Evolutionary conservation across 2,888 invertebrate species (phyloP), one percentile per base, ranked within the genome.

Genomic region (Lissocephala sabroskyi): DNA sequence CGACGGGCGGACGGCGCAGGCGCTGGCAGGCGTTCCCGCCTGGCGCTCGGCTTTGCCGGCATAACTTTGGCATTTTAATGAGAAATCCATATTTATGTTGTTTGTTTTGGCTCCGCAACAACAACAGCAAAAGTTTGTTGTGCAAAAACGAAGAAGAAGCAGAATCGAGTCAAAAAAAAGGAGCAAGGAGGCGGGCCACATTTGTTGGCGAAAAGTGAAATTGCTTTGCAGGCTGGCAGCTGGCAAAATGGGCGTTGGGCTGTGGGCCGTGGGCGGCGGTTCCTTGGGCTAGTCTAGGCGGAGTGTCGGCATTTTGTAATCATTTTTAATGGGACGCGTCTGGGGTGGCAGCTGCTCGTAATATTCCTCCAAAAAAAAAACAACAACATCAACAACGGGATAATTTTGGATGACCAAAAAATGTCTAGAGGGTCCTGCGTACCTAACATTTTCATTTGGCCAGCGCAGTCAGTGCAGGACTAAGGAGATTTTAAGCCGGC

Each of bases 21-120:
- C n/a, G n/a, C n/a, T n/a, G n/a, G n/a, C n/a, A n/a, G n/a, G n/a
- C n/a, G n/a, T n/a, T n/a, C n/a, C n/a, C n/a, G n/a, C n/a, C n/a
- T n/a, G n/a, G n/a, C n/a, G n/a, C n/a, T n/a, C n/a, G n/a, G n/a
- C n/a, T 42, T 50, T 65, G 73, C 65, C 59, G 50, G 59, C 62
- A 59, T 58, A 75, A 63, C 63, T 71, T 71, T 63, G 57, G 61
- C 54, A 74, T 60, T 73, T 73, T 79, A 73, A 77, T 77, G 79
- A 73, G 63, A 77, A 77, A 77, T 77, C 77, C 73, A 78, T 77
- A 76, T 73, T 77, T 66, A 68, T 62, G 68, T 67, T 71, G 68
- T 75, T 71, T 71, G 75, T 71, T 71, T 75, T 67, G 67, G 57
- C 47, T 23, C 7, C n/a, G n/a, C n/a, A n/a, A n/a, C n/a, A n/a